Conservation (phyloP, 2,797 vertebrate species). For the Cryptoblepharus egeriae region DNA sequence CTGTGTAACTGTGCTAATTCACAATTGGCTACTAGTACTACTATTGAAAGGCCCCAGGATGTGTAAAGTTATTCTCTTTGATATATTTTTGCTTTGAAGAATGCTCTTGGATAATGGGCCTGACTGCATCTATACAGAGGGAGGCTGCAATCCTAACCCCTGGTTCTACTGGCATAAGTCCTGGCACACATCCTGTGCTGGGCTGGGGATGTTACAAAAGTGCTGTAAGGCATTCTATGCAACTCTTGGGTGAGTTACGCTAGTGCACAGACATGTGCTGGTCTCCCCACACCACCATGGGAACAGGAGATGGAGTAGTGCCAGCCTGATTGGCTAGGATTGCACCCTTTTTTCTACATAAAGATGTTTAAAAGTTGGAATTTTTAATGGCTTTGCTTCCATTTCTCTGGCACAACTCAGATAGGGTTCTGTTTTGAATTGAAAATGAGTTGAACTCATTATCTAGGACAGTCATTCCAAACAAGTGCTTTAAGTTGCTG, state of each 20-base stretch:
- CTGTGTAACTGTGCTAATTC: slow-evolving; percentile 7
- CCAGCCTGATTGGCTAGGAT: too few species aligned
- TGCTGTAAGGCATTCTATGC: too few species aligned
- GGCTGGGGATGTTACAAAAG: too few species aligned
- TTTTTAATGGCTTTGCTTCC: too few species aligned
- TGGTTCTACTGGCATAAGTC: too few species aligned
- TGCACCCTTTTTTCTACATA: neutral
- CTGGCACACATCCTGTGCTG: too few species aligned
- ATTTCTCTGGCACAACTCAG: neutral
- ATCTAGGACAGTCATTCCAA: slow-evolving; percentile 21
- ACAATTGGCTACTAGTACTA: slow-evolving; percentile 9
- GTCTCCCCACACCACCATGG: too few species aligned
- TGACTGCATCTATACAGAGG: neutral
- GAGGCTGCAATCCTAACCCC: neutral
- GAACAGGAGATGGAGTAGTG: too few species aligned
- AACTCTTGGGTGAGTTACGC: too few species aligned
- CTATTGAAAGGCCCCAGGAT: neutral
- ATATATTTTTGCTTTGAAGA: neutral
- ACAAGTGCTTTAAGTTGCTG: slow-evolving; percentile 28
- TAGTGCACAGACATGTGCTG: too few species aligned
- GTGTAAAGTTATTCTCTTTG: neutral
- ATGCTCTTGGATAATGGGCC: neutral
- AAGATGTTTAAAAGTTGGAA: neutral
- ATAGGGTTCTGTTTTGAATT: slow-evolving; percentile 23
- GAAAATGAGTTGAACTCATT: neutral